Evolutionary conservation across 2,113 vertebrate genomes (phyloP), one percentile per base, ranked within the genome.

Genomic region (Benitochromis conjunctus): DNA sequence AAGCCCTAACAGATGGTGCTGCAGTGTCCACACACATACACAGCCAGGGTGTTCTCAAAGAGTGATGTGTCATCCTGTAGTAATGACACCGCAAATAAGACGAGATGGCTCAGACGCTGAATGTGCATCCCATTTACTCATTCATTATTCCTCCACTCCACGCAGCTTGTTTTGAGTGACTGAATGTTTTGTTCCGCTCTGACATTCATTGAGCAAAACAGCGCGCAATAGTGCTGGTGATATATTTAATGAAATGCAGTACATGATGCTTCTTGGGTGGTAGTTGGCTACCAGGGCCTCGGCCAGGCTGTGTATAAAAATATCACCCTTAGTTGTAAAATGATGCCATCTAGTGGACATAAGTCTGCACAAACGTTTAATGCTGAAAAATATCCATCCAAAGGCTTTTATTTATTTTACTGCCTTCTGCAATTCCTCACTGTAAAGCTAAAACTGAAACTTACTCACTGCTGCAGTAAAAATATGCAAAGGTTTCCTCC

Each of bases 311-410:
- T 29, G 16, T 76, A 53, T 13, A 16, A 74, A 60, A 51, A 21
- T 19, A 18, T 80, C 34, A 10, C 24, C 48, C 7, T 87, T 3
- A 53, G n/a, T 66, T 14, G 41, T 88, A n/a, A 64, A 77, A 89
- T 78, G 54, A 55, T 85, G 85, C 83, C 92, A 88, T 60, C 95
- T 93, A 92, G 91, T 90, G 93, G 87, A 5, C 0, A 41, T 8
- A 18, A 5, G 10, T 55, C n/a, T 54, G 56, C 14, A 80, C 26
- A 78, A 3, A 76, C 4, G 62, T 69, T n/a, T 10, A 19, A 29
- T 43, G 34, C 26, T 64, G 26, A n/a, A 56, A 8, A 41, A 5
- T 9, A 36, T 36, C 31, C 31, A n/a, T 62, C 0, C 31, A 62
- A 34, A 62, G 3, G 58, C 34, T 64, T 38, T 38, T 64, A 12